These are phyloP conservation scores for Hippopotamus amphibius DNA, from an alignment of 2,113 vertebrate genomes.

Conservation along the genomic window DNA sequence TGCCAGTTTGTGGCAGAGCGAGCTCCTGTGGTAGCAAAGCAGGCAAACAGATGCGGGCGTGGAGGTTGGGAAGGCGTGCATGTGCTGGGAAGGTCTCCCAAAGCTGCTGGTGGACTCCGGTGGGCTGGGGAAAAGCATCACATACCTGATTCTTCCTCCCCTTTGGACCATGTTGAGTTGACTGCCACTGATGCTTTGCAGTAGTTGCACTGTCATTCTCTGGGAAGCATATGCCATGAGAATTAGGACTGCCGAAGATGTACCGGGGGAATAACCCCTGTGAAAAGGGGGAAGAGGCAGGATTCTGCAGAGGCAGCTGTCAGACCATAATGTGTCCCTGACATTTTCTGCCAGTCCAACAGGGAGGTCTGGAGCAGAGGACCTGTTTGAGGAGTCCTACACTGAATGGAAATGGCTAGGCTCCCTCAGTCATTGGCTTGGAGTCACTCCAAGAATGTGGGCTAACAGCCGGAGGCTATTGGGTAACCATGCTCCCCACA, in stretches of 20 bases:
- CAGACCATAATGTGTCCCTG: not conserved
- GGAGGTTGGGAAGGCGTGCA: not conserved
- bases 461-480: not conserved
- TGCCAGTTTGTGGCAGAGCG: not conserved
- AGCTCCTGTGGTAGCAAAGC: not conserved
- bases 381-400: not conserved
- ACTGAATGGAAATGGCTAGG: not conserved
- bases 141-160: not conserved
- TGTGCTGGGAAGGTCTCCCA: not conserved
- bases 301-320: not conserved
- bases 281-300: not conserved
- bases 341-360: not conserved
- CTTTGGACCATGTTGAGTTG: too few relatives aligned
- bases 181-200: too few relatives aligned
- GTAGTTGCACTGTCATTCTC: not conserved
- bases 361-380: not conserved
- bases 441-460: not conserved
- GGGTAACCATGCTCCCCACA: not conserved
- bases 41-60: not conserved
- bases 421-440: not conserved
- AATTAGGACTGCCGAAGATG: not conserved
- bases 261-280: not conserved
- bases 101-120: not conserved
- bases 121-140: not conserved
- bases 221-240: too few relatives aligned